A percentile compares a stretch with the other conserved stretches of the same genome.
Evolutionary conservation across 2,113 vertebrate species (phyloP).

Genomic region (Prolemur simus): DNA sequence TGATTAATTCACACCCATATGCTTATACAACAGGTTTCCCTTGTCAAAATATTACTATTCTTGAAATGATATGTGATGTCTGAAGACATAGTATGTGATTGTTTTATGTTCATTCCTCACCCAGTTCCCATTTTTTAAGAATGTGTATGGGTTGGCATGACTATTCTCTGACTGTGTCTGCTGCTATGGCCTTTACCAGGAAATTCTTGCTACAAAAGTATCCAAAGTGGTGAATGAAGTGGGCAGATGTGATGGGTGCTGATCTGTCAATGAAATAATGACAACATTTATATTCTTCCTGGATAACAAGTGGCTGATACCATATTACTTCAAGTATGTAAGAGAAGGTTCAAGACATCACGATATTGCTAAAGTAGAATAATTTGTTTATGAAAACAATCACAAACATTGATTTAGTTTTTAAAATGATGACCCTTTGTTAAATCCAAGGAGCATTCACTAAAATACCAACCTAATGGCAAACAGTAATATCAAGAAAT

Average conservation of each 20-base stretch:
- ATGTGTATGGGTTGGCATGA: not conserved
- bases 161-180: not conserved
- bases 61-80: not conserved
- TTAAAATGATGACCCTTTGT: not conserved
- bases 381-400: not conserved
- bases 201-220: slow-evolving; percentile 50
- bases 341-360: not conserved
- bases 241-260: not conserved
- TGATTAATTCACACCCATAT: not conserved
- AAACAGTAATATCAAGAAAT: slow-evolving; percentile 23
- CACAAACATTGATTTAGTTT: not conserved
- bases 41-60: not conserved
- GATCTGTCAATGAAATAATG: slow-evolving; percentile 34
- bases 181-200: not conserved
- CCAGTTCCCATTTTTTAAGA: not conserved
- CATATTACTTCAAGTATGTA: not conserved
- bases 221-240: not conserved
- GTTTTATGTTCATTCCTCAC: not conserved
- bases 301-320: not conserved
- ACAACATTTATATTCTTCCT: not conserved
- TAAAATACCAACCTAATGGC: slow-evolving; percentile 4
- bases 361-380: not conserved
- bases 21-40: not conserved
- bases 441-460: slow-evolving; percentile 5
- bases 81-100: not conserved